Percentiles rank a stretch among this genome's conserved stretches.
phyloP scores from a whole-genome alignment of 2,113 vertebrate species.

The Takifugu flavidus region DNA sequence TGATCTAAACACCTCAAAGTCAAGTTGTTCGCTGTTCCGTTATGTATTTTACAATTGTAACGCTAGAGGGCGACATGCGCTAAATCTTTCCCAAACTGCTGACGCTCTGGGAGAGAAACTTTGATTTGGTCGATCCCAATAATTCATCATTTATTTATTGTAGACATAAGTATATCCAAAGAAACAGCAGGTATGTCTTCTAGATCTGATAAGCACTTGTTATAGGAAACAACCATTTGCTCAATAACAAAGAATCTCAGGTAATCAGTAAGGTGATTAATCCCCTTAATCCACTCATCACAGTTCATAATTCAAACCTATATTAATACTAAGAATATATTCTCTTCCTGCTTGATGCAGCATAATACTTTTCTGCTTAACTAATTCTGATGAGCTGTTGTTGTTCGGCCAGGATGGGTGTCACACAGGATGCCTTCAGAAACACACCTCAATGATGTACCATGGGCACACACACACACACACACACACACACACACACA shows the following conservation, averaged over 20 bases:
- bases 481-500: slow-evolving; percentile 19
- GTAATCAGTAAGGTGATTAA: background rate
- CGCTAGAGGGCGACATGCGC: background rate
- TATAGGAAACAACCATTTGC: background rate
- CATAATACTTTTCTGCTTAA: no score
- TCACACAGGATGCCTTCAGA: no score
- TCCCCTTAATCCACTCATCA: background rate
- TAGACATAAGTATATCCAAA: background rate
- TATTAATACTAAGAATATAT: background rate
- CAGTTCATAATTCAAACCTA: background rate
- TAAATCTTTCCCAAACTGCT: background rate
- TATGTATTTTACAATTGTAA: background rate
- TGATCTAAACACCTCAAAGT: no score
- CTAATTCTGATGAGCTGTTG: no score
- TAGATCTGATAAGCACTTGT: background rate
- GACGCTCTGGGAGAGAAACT: background rate
- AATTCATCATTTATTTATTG: background rate
- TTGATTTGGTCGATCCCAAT: background rate
- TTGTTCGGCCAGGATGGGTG: no score
- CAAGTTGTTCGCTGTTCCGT: no score
- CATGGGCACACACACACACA: slow-evolving; percentile 7
- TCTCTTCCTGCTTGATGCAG: no score
- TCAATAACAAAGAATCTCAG: background rate
- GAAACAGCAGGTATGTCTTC: background rate
- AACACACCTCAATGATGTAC: no score